These are phyloP conservation scores for Micronycteris hirsuta DNA, from an alignment of 2,113 vertebrate genomes.

Conservation along the genomic window DNA sequence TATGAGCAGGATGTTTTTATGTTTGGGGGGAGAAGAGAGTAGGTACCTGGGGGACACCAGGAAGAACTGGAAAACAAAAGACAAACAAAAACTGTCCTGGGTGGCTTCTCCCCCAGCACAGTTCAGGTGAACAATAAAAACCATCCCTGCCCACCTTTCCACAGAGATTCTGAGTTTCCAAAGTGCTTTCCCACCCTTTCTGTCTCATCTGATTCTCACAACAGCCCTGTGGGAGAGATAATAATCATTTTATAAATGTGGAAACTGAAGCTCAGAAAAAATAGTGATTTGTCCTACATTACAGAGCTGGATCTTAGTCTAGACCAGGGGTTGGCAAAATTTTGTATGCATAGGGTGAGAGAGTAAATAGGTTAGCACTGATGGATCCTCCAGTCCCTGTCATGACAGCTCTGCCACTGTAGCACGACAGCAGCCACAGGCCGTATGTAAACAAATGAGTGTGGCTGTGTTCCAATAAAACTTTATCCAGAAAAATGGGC, in stretches of 20 bases:
- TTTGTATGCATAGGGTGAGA: not conserved
- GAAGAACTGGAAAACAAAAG: not conserved
- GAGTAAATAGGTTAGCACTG: not conserved
- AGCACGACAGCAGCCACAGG: not conserved
- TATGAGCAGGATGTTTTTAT: not conserved
- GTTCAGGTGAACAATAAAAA: not conserved
- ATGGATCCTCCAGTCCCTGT: not conserved
- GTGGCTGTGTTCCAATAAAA: not conserved
- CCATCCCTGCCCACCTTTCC: not conserved
- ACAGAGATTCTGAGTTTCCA: not conserved
- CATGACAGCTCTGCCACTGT: not conserved
- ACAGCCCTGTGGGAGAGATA: not conserved
- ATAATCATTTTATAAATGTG: not conserved
- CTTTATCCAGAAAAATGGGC: conserved; percentile 7
- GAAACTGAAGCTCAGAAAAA: conserved; percentile 20
- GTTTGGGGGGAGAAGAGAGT: not conserved
- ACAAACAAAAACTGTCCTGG: not conserved
- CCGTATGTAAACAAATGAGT: not conserved
- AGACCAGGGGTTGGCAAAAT: not conserved
- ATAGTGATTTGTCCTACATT: not conserved
- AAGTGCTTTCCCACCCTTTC: not conserved
- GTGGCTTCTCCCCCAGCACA: not conserved
- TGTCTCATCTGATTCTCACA: not conserved
- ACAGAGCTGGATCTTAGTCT: not conserved
- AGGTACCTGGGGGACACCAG: not conserved